Base-by-base conservation (phyloP, 2,888 invertebrate species). In the Lapara coniferarum region DNA sequence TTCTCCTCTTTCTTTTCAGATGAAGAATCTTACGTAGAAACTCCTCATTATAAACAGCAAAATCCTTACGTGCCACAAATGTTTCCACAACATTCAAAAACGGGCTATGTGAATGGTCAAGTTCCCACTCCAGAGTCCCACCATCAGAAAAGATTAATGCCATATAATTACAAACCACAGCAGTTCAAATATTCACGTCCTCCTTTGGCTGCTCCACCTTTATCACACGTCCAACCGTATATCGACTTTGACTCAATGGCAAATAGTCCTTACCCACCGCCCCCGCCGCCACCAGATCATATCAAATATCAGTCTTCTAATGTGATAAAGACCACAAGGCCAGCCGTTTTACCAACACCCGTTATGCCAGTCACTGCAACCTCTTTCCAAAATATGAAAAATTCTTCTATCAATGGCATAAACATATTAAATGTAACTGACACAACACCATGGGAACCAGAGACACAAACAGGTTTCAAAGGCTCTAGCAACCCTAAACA, bases 1-100 rank as follows among this genome's bases (percentile, higher is more conserved):
- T 93, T 93, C 74, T 88, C 89, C 10, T 88, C 92, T 2, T 77
- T 92, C 69, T 93, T 93, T 75, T 85, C 87, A 1, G 86, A 89
- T 53, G 89, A 91, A 66, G 91, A 92, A 37, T 80, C 82, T 12
- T 79, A 77, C 69, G 82, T 81, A 10, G 81, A 88, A 52, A 77
- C 75, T 46, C 81, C 78, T 2, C 86, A 82, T 71, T 81, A 82
- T 71, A 89, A 87, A 70, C 75, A 78, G 52, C 75, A 73, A 19
- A 82, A 79, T 68, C 75, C 79, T 46, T 84, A 85, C 70, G 66
- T 76, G 0, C 78, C 83, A 12, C 83, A 80, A 25, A 69, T 71
- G 19, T 79, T 83, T 57, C 77, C 83, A 19, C 87, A 85, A 73
- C 81, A 81, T 70, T 80, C 89, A 3, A 92, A 92, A 82, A 72